These are phyloP conservation scores for Epicauta chinensis DNA, from an alignment of 1,140 invertebrate species.

Conservation along the genomic window DNA sequence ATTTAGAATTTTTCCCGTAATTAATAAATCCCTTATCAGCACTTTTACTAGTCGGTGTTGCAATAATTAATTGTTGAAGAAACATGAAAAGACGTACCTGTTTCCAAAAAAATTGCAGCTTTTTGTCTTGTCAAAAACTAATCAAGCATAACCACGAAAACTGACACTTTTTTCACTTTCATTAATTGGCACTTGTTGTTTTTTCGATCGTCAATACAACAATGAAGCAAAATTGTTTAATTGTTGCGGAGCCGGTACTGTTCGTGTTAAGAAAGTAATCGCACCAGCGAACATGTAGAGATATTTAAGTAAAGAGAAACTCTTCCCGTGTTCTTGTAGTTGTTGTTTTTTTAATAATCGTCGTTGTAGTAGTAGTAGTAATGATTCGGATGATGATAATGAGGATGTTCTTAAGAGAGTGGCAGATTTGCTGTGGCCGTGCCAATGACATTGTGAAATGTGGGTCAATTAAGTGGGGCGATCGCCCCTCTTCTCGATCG, in stretches of 20 bases:
- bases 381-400: background rate
- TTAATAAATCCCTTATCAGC: too few relatives aligned
- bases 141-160: slow-evolving; percentile 10
- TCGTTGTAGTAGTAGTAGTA: background rate
- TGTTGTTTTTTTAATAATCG: background rate
- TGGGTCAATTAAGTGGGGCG: background rate
- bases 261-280: too few relatives aligned
- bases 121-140: background rate
- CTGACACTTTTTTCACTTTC: background rate
- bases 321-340: background rate
- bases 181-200: too few relatives aligned
- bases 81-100: too few relatives aligned
- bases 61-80: too few relatives aligned
- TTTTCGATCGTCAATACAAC: too few relatives aligned
- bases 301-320: background rate
- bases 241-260: too few relatives aligned
- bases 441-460: background rate
- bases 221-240: too few relatives aligned
- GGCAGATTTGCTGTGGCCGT: background rate
- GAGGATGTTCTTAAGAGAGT: background rate
- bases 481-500: background rate
- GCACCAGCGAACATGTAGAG: too few relatives aligned
- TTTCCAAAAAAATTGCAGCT: too few relatives aligned
- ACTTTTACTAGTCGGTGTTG: too few relatives aligned
- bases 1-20: too few relatives aligned